Evolutionary conservation across 2,797 vertebrate species (phyloP), one percentile per base, ranked within the genome.

Genomic region (Melanogrammus aeglefinus): DNA sequence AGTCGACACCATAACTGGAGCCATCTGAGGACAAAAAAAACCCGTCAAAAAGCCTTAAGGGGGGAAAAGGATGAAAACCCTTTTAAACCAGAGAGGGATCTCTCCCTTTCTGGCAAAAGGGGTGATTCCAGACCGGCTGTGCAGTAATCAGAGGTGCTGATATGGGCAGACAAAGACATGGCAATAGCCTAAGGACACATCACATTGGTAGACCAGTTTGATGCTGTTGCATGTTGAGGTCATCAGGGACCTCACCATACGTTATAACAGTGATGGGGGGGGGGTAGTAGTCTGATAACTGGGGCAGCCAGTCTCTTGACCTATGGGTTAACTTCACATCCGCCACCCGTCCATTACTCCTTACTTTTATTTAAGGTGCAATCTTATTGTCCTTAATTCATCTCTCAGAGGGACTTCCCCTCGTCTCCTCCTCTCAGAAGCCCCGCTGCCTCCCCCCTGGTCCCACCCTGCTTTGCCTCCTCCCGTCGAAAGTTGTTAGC

Each of bases 401-500:
- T 3, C 72, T 70, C 77, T 77, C 18, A 51, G 24, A 47, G 44
- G 44, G 44, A 47, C 44, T 24, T 75, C 38, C 24, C 78, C 31
- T 33, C 75, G 47, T 21, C 27, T 35, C 72, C 74, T 72, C 76
- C 72, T 70, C 77, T 78, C 16, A 44, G 29, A 76, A 14, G 14
- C 76, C 78, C 66, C 75, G 73, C 73, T 21, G 16, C 51, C 51
- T 57, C 3, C 51, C 16, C n/a, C 18, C 16, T 21, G 51, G 76
- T 77, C 35, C 72, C 0, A 41, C 70, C 31, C 10, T 73, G 71
- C 51, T 66, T 39, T 69, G 74, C 21, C 12, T 81, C 81, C 72
- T 82, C 6, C 51, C 16, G 16, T 39, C 8, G 8, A 31, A 8
- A 70, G 72, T 84, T 35, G 83, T 77, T 80, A 81, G 80, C 75